These are phyloP conservation scores for Dicerorhinus sumatrensis DNA, from an alignment of 2,113 vertebrate genomes.

Conservation along the genomic window DNA sequence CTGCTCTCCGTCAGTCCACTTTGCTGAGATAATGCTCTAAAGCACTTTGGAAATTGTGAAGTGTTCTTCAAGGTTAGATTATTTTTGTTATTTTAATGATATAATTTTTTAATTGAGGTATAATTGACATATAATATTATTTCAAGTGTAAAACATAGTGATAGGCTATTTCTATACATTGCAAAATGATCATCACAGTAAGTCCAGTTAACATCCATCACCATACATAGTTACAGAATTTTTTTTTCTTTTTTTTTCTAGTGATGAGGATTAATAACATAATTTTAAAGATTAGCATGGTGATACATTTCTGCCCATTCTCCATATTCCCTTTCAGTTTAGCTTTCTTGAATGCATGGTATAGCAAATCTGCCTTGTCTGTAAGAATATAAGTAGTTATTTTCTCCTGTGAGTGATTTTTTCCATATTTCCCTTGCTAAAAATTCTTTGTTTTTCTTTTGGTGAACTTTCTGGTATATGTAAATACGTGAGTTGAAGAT, in stretches of 20 bases:
- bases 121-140: background rate
- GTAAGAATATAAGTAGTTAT: background rate
- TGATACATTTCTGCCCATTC: background rate
- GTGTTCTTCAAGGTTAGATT: conserved; percentile 6
- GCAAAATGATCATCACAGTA: background rate
- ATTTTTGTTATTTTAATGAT: conserved; percentile 23
- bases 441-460: conserved; percentile 35
- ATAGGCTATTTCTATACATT: background rate
- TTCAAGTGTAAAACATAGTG: background rate
- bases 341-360: background rate
- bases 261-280: background rate
- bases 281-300: background rate
- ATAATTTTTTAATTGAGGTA: background rate
- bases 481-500: background rate
- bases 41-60: conserved; percentile 26
- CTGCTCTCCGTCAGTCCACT: background rate
- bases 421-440: background rate
- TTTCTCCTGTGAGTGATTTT: background rate
- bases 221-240: background rate
- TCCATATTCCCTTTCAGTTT: background rate
- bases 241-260: background rate
- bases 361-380: background rate
- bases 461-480: background rate
- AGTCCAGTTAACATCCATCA: background rate
- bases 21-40: conserved; percentile 1